Evolutionary conservation across 2,113 vertebrate species (phyloP).

Genomic region (Erpornis zantholeuca): DNA sequence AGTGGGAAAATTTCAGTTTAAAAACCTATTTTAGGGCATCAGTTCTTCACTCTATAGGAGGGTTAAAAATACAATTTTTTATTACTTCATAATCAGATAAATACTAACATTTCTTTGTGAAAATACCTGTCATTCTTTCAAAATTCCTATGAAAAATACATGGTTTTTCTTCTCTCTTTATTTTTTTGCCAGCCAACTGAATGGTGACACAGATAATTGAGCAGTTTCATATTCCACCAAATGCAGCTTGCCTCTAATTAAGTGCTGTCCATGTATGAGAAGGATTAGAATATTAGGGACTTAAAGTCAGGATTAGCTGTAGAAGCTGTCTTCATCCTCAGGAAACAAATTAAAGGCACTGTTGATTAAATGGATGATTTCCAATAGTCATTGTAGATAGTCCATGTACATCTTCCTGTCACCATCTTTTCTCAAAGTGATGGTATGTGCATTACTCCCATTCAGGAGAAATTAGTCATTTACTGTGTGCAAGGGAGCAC

Average conservation of each 20-base stretch:
- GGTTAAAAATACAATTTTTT: not conserved
- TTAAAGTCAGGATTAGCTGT: constrained; percentile 6
- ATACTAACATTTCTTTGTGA: not conserved
- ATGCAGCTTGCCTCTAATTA: not conserved
- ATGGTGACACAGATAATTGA: not conserved
- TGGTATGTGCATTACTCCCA: not conserved
- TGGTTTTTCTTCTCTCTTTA: not conserved
- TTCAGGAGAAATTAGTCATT: not conserved
- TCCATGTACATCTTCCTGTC: not conserved
- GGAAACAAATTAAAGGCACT: not conserved
- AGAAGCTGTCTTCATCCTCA: constrained; percentile 1
- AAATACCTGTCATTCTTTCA: not conserved
- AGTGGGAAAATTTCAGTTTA: not conserved
- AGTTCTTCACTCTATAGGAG: not conserved
- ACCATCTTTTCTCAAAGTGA: not conserved
- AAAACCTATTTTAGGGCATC: not conserved
- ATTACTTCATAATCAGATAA: not conserved
- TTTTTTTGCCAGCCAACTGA: not conserved
- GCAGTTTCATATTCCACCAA: not conserved
- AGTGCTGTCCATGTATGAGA: not conserved
- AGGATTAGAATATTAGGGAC: constrained; percentile 20
- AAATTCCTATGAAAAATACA: not conserved
- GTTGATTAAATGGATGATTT: not conserved
- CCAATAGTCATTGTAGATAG: not conserved
- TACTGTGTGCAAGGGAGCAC: not conserved